Evolutionary conservation across 2,113 vertebrate species (phyloP).

Genomic region (Mola mola): DNA sequence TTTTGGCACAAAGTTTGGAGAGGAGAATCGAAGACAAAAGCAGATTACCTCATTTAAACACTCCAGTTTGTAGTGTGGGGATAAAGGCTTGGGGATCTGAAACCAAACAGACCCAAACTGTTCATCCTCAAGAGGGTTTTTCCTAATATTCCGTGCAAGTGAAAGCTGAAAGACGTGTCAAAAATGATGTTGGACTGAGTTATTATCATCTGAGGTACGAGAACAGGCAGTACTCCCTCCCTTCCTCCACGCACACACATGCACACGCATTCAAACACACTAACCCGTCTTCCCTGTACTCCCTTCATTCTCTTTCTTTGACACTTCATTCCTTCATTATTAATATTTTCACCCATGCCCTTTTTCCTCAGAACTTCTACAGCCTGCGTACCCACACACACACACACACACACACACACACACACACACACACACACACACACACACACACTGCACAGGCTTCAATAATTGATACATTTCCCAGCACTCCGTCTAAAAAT

Average conservation of each 20-base stretch:
- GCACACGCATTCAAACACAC: constrained; percentile 18
- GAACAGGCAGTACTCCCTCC: constrained; percentile 32
- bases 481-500: constrained; percentile 62
- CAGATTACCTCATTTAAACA: constrained; percentile 22
- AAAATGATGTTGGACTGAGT: constrained; percentile 42
- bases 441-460: not conserved
- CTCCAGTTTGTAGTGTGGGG: constrained; percentile 23
- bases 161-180: constrained; percentile 37
- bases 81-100: constrained; percentile 28
- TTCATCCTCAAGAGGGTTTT: constrained; percentile 16
- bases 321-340: constrained; percentile 71
- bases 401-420: constrained; percentile 1
- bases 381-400: not conserved
- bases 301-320: constrained; percentile 34
- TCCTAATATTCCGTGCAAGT: constrained; percentile 27
- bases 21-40: constrained; percentile 5
- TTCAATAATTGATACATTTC: constrained; percentile 72
- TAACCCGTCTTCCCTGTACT: constrained; percentile 19
- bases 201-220: constrained; percentile 57
- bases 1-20: constrained; percentile 6
- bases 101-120: constrained; percentile 28
- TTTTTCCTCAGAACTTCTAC: constrained; percentile 41
- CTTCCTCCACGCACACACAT: not conserved
- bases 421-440: not conserved
- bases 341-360: constrained; percentile 65